phyloP scores from a whole-genome alignment of 1,140 invertebrate genomes.

The Halesus radiatus region DNA sequence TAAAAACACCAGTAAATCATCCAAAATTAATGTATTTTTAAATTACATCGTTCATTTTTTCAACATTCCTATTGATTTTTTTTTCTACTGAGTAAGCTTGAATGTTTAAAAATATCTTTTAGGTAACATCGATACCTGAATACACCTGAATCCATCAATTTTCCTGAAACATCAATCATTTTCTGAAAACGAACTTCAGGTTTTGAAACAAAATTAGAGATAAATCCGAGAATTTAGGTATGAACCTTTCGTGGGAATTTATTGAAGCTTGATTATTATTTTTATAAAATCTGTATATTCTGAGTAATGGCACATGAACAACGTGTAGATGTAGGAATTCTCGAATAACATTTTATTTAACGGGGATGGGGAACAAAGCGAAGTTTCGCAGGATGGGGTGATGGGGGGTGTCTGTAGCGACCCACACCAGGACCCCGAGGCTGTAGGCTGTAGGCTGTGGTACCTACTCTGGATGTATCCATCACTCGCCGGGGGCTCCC shows the following conservation, averaged over 20 bases:
- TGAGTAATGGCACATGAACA: slow-evolving; percentile 22
- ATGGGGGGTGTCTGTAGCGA: background rate
- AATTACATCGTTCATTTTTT: too few relatives aligned
- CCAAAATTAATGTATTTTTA: too few relatives aligned
- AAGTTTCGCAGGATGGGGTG: slow-evolving; percentile 4
- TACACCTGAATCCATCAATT: background rate
- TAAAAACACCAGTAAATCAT: too few relatives aligned
- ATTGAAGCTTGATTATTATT: too few relatives aligned
- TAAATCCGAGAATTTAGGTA: too few relatives aligned
- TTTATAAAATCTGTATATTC: background rate
- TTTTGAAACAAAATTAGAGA: too few relatives aligned
- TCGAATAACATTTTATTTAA: slow-evolving; percentile 22
- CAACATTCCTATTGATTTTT: too few relatives aligned
- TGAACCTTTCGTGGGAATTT: too few relatives aligned
- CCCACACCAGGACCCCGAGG: slow-evolving; percentile 27
- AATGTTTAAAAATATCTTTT: too few relatives aligned
- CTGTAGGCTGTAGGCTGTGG: background rate
- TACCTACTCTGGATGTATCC: slow-evolving; percentile 41
- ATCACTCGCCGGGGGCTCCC: slow-evolving; percentile 47
- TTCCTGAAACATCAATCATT: background rate
- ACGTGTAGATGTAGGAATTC: background rate
- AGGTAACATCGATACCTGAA: too few relatives aligned
- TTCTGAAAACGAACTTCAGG: background rate
- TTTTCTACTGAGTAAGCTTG: too few relatives aligned
- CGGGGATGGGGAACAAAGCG: slow-evolving; percentile 1